Evolutionary conservation across 2,888 invertebrate genomes (phyloP), one percentile per base, ranked within the genome.

Genomic region (Ormia ochracea): DNA sequence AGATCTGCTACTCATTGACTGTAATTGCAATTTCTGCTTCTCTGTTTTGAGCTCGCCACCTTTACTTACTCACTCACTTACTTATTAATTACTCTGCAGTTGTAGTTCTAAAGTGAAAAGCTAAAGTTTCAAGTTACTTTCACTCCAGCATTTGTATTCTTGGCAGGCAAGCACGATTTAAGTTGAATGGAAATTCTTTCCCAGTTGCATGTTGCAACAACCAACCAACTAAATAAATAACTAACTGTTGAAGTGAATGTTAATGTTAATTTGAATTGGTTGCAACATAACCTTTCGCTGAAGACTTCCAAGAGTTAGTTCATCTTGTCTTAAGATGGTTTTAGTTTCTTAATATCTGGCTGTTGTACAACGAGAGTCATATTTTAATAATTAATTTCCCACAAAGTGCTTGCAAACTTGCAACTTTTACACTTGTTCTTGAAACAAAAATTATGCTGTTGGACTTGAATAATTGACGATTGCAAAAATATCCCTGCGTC

Each of bases 361-460:
- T 19, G 45, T 50, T 63, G 41, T 23, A 4, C 23, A n/a, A 28
- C 36, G 23, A 52, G 12, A 56, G 59, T 26, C 45, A 54, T 28
- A 59, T 65, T 70, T 70, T 75, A 79, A 79, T 79, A 79, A 79
- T 79, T 79, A 79, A 79, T 79, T 79, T 68, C 69, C 19, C 33
- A 45, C 74, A 79, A 79, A 79, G 59, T 79, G 59, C 70, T 78
- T 63, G 58, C 50, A 23, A 66, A 66, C 52, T 61, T 59, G 33
- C 43, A 68, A 48, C 45, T 72, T 43, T 33, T 52, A 43, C 33
- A 19, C 4, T 61, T 41, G 43, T 52, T 50, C 2, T 59, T 9
- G n/a, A 10, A n/a, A n/a, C 14, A 28, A 23, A 58, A 59, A 33
- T 45, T 31, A 23, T 23, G 26, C 14, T 28, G 50, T 59, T 59